phyloP scores from a whole-genome alignment of 2,113 vertebrate species.

The Podiceps cristatus region DNA sequence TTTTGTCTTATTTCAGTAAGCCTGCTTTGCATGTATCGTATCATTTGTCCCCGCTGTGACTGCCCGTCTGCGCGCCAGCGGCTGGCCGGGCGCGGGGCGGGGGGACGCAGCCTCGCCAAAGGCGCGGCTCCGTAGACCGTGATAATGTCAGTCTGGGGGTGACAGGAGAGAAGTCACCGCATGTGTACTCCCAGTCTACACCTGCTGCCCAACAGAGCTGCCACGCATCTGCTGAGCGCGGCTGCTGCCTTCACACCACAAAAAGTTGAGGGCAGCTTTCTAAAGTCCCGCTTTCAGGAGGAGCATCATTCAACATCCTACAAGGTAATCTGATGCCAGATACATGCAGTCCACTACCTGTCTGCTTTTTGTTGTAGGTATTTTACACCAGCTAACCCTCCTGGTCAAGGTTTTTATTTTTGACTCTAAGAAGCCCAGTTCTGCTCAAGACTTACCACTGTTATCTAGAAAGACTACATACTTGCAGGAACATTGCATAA shows the following conservation, averaged over 20 bases:
- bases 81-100: too few relatives aligned
- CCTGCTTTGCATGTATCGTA: rapidly evolving
- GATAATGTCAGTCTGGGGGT: not conserved
- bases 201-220: not conserved
- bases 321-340: not conserved
- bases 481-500: not conserved
- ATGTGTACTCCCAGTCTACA: not conserved
- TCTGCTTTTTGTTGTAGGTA: not conserved
- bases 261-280: not conserved
- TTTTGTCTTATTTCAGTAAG: not conserved
- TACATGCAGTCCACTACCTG: not conserved
- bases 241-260: not conserved
- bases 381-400: not conserved
- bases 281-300: not conserved
- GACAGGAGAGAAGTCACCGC: not conserved
- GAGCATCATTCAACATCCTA: not conserved
- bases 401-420: not conserved
- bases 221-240: rapidly evolving
- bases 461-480: not conserved
- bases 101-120: rapidly evolving
- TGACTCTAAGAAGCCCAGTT: not conserved
- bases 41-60: not conserved
- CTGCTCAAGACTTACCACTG: not conserved
- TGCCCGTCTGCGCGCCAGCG: rapidly evolving
- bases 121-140: not conserved